Evolutionary conservation across 37 sponge, comb jelly and placozoan genomes (phyloP).

Genomic region (Theonella swinhoei): DNA sequence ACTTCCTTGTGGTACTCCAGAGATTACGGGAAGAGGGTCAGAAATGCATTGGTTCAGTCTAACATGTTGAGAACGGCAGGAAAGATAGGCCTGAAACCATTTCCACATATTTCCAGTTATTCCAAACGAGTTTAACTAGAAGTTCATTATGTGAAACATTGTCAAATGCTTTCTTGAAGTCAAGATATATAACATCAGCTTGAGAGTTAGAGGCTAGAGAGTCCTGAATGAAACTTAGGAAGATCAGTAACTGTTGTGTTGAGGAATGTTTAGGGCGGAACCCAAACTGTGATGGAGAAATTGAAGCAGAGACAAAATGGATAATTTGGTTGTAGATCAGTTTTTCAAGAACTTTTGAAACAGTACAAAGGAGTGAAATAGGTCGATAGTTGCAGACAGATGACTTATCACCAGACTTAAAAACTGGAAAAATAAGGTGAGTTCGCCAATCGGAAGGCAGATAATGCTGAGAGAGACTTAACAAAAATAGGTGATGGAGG

Average conservation of each 20-base stretch:
- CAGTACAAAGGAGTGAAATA: slow-evolving; percentile 33
- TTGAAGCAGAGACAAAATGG: background rate
- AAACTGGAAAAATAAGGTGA: background rate
- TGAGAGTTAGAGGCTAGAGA: background rate
- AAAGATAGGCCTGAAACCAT: slow-evolving; percentile 11
- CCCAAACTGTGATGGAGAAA: slow-evolving; percentile 24
- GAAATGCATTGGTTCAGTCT: background rate
- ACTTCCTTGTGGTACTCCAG: slow-evolving; percentile 47
- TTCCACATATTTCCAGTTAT: slow-evolving; percentile 37
- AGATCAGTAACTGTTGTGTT: background rate
- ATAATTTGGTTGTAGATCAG: slow-evolving; percentile 28
- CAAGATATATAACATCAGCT: slow-evolving; percentile 34
- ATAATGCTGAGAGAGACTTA: background rate
- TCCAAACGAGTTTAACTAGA: slow-evolving; percentile 27
- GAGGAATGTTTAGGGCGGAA: background rate
- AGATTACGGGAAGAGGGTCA: slow-evolving; percentile 5
- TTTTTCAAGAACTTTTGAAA: slow-evolving; percentile 38
- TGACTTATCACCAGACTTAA: slow-evolving; percentile 19
- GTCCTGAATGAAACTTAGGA: background rate
- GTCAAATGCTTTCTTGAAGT: slow-evolving; percentile 57
- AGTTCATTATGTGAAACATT: slow-evolving; percentile 46
- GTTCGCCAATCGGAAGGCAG: slow-evolving; percentile 12
- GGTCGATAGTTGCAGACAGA: slow-evolving; percentile 38
- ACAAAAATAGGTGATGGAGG: background rate
- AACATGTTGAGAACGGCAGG: slow-evolving; percentile 11